phyloP scores from a whole-genome alignment of 2,113 vertebrate species.

The Notothenia coriiceps region DNA sequence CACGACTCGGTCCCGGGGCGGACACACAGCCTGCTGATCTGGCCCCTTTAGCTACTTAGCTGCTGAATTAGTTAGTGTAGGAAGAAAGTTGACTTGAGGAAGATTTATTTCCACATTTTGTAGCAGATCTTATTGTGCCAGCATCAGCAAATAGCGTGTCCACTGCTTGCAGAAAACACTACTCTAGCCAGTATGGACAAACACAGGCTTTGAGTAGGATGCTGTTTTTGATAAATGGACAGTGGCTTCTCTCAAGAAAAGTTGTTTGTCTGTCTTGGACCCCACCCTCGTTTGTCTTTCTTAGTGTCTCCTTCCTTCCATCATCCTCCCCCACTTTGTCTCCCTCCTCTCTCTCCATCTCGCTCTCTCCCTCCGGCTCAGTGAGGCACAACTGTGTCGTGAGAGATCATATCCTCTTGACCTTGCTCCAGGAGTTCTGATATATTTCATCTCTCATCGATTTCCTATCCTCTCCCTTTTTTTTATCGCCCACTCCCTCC shows the following conservation, averaged over 20 bases:
- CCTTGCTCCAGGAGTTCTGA: conserved; percentile 85
- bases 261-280: too few species aligned
- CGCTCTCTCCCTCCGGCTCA: conserved; percentile 60
- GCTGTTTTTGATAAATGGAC: conserved; percentile 66
- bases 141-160: conserved; percentile 57
- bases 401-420: conserved; percentile 86
- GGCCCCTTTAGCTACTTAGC: conserved; percentile 66
- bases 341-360: conserved; percentile 43
- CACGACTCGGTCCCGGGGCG: conserved; percentile 40
- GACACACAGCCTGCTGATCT: conserved; percentile 59
- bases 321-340: conserved; percentile 28
- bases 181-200: conserved; percentile 46
- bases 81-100: conserved; percentile 58
- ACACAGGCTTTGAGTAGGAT: conserved; percentile 42
- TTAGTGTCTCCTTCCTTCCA: conserved; percentile 19
- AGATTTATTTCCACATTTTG: conserved; percentile 65
- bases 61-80: conserved; percentile 71
- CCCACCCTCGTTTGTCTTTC: conserved; percentile 65
- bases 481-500: conserved; percentile 61
- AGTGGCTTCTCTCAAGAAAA: conserved; percentile 57
- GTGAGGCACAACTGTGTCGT: conserved; percentile 75
- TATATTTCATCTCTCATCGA: conserved; percentile 86
- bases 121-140: conserved; percentile 36
- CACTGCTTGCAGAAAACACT: conserved; percentile 30
- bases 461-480: conserved; percentile 79